Conservation (phyloP, 2,113 vertebrate species). For the Pangasianodon gigas region DNA sequence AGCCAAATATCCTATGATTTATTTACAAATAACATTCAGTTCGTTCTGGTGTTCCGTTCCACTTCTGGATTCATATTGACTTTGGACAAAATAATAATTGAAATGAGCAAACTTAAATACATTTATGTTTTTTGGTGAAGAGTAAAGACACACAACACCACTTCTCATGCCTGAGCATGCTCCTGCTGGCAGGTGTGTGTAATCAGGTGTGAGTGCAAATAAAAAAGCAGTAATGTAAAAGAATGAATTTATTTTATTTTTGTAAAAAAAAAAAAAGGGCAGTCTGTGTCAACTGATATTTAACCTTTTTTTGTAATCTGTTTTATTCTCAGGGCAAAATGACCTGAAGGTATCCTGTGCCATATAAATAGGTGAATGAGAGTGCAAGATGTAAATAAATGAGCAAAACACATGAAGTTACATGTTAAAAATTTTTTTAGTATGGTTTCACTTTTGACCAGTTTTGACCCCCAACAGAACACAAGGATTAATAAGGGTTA, state of each 20-base stretch:
- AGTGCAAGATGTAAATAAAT: neutral
- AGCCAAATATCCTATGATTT: neutral
- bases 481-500: neutral
- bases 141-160: too few species aligned
- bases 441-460: too few species aligned
- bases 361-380: neutral
- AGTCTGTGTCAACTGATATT: too few species aligned
- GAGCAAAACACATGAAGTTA: neutral
- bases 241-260: neutral
- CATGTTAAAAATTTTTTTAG: too few species aligned
- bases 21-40: neutral
- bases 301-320: too few species aligned
- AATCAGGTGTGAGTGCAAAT: neutral
- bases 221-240: neutral
- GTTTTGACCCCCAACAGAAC: too few species aligned
- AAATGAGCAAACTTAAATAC: neutral
- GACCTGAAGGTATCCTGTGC: neutral
- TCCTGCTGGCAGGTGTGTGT: neutral
- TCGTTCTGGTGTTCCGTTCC: neutral
- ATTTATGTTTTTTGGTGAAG: too few species aligned
- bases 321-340: too few species aligned
- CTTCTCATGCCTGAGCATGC: neutral
- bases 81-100: neutral
- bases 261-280: neutral
- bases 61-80: neutral